These are phyloP conservation scores for Zoanthus sansibaricus DNA, from an alignment of 92 coral and sea anemone genomes.

Conservation along the genomic window DNA sequence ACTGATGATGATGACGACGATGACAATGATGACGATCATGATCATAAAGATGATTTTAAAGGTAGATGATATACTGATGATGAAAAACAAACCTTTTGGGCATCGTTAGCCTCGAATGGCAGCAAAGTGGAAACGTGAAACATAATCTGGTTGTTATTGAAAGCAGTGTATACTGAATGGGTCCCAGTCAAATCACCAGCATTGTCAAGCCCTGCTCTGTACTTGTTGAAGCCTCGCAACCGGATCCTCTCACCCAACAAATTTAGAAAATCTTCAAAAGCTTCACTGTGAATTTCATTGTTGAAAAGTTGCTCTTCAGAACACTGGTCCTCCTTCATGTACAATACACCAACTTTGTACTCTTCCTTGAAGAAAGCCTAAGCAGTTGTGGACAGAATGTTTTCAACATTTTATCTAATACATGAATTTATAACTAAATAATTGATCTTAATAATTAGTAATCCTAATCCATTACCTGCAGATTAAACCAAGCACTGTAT, in stretches of 20 bases:
- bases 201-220: constrained; percentile 90
- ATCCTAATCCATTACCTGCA: too few species aligned
- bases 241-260: constrained; percentile 83
- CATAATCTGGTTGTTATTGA: constrained; percentile 84
- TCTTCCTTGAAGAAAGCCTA: constrained; percentile 89
- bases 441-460: too few species aligned
- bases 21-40: too few species aligned
- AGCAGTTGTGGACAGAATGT: too few species aligned
- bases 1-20: too few species aligned
- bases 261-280: constrained; percentile 90
- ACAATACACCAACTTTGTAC: constrained; percentile 91
- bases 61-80: too few species aligned
- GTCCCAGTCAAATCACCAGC: constrained; percentile 86
- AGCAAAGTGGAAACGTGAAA: constrained; percentile 95
- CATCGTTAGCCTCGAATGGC: constrained; percentile 85
- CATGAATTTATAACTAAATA: too few species aligned
- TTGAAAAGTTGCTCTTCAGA: constrained; percentile 92
- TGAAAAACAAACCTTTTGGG: constrained; percentile 76
- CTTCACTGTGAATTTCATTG: constrained; percentile 82
- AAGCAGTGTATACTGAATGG: constrained; percentile 88
- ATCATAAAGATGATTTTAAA: too few species aligned
- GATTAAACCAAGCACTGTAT: too few species aligned
- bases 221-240: constrained; percentile 84
- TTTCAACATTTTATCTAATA: too few species aligned
- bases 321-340: constrained; percentile 88